Evolutionary conservation across 2,888 invertebrate species (phyloP).

Genomic region (Cephus runcator): DNA sequence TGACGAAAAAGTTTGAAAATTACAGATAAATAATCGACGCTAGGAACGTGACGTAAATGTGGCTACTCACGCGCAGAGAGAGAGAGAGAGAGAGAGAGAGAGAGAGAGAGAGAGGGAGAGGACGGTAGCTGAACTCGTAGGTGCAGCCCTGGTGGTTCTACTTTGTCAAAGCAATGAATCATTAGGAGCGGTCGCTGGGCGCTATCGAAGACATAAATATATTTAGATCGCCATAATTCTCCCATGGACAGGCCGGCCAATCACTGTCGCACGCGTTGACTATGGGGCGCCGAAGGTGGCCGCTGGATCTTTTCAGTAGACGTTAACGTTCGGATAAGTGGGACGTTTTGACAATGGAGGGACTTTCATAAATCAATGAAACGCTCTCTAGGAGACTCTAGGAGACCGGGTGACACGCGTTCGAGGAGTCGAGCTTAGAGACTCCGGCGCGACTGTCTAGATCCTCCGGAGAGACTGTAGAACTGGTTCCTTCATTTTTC

Average conservation of each 20-base stretch:
- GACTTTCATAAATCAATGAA: slow-evolving; percentile 37
- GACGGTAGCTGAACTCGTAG: neutral
- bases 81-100: too few relatives aligned
- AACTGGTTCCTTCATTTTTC: too few relatives aligned
- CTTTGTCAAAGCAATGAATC: slow-evolving; percentile 2
- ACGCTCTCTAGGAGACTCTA: neutral
- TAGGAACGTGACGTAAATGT: slow-evolving; percentile 48
- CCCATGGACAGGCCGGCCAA: slow-evolving; percentile 4
- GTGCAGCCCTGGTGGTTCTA: neutral
- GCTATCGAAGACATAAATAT: slow-evolving; percentile 40
- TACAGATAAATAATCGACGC: slow-evolving; percentile 10
- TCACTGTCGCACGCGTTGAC: slow-evolving; percentile 16
- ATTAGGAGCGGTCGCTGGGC: neutral
- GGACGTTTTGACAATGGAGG: slow-evolving; percentile 36
- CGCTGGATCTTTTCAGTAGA: slow-evolving; percentile 31
- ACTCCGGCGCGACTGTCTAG: neutral
- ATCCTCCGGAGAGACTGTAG: too few relatives aligned
- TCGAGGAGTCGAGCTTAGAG: neutral
- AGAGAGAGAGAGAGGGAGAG: neutral
- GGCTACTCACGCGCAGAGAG: neutral
- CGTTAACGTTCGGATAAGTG: slow-evolving; percentile 29
- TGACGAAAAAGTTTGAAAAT: slow-evolving; percentile 6
- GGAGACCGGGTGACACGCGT: neutral
- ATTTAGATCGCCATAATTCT: slow-evolving; percentile 48
- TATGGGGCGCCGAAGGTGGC: slow-evolving; percentile 15